Conservation (phyloP, 2,888 invertebrate species). For the Hecatera dysodea region DNA sequence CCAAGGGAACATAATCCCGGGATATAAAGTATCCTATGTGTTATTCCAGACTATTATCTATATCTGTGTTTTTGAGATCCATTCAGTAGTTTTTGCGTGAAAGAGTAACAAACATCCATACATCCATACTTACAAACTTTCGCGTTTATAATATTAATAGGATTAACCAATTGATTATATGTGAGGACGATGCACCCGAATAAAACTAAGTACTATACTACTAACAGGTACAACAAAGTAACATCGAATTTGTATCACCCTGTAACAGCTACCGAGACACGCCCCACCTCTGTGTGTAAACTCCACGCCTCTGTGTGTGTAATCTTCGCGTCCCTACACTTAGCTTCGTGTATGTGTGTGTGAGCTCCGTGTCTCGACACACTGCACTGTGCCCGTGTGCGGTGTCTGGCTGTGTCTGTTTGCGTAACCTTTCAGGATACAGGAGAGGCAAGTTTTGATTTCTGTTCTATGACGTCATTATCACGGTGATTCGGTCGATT, state of each 20-base stretch:
- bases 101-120: no score
- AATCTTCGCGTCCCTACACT: constrained; percentile 10
- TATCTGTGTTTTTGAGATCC: no score
- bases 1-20: no score
- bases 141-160: no score
- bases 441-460: constrained; percentile 50
- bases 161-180: no score
- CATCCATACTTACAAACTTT: no score
- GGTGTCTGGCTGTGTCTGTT: constrained; percentile 61
- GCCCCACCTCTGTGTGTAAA: constrained; percentile 21
- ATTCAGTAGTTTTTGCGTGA: no score
- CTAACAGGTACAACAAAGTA: no score
- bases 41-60: no score
- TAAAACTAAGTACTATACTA: no score
- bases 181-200: no score
- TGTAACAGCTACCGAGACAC: constrained; percentile 40
- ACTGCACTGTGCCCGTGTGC: constrained; percentile 42
- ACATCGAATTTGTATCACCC: not conserved
- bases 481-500: not conserved
- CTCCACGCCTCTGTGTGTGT: constrained; percentile 36
- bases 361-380: constrained; percentile 13
- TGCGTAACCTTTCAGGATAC: constrained; percentile 62
- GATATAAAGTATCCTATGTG: no score
- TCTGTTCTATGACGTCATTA: constrained; percentile 49
- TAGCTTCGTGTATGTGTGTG: constrained; percentile 20